These are phyloP conservation scores for Aphelenchoides bicaudatus DNA, from an alignment of 2,888 invertebrate species.

Conservation along the genomic window DNA sequence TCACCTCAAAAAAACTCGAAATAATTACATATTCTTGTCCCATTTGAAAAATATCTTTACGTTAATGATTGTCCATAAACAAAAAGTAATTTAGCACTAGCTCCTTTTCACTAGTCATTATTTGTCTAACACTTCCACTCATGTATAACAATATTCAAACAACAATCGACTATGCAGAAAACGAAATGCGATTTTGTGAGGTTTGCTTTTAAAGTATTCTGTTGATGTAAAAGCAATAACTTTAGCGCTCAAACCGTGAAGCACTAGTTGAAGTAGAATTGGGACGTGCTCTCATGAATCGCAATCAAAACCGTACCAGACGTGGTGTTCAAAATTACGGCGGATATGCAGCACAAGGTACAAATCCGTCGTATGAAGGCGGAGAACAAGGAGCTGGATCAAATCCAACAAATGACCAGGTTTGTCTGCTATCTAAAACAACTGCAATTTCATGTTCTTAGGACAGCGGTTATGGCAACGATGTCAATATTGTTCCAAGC, in stretches of 20 bases:
- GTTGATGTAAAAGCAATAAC: conserved; percentile 15
- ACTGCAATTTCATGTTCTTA: too few relatives aligned
- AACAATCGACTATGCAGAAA: conserved; percentile 58
- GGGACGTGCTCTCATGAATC: conserved; percentile 16
- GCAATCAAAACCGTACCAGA: conserved; percentile 28
- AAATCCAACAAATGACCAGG: too few relatives aligned
- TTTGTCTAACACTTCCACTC: conserved; percentile 54
- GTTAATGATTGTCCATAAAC: not conserved
- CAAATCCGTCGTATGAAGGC: conserved; percentile 19
- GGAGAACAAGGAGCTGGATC: not conserved
- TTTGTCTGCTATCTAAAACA: not conserved
- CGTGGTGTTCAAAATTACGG: conserved; percentile 28
- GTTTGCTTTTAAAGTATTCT: conserved; percentile 34
- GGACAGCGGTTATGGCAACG: conserved; percentile 21
- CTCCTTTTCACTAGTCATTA: conserved; percentile 49
- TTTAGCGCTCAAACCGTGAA: conserved; percentile 34
- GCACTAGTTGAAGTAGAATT: conserved; percentile 32
- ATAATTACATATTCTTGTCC: too few relatives aligned
- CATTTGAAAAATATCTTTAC: too few relatives aligned
- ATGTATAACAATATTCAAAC: conserved; percentile 60
- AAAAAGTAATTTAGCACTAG: conserved; percentile 34
- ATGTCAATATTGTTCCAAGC: conserved; percentile 18
- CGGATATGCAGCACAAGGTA: conserved; percentile 23
- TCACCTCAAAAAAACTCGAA: too few relatives aligned
- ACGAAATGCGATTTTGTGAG: conserved; percentile 60